Percentiles rank a stretch among this genome's conserved stretches.
phyloP scores from a whole-genome alignment of 1,140 invertebrate species.

The Oncopodura yosiiana region DNA sequence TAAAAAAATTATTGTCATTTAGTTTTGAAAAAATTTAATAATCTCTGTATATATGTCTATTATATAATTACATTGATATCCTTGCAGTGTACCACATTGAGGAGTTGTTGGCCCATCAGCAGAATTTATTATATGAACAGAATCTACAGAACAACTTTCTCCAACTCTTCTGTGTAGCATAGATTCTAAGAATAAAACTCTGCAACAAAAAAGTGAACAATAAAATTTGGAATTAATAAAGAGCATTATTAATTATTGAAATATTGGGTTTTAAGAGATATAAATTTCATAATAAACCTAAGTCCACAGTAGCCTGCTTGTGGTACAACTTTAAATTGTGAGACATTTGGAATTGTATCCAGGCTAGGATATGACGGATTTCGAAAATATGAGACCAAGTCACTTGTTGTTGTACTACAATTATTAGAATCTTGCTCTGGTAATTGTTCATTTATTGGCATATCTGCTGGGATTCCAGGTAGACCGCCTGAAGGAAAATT shows the following conservation, averaged over 20 bases:
- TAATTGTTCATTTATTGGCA: no score
- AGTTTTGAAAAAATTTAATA: background rate
- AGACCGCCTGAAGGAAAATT: no score
- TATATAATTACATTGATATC: slow-evolving; percentile 38
- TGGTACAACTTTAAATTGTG: slow-evolving; percentile 14
- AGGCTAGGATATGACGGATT: slow-evolving; percentile 25
- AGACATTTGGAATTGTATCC: slow-evolving; percentile 11
- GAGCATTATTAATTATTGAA: no score
- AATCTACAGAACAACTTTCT: slow-evolving; percentile 40
- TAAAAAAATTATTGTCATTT: background rate
- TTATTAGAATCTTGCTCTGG: no score
- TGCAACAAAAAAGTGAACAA: slow-evolving; percentile 1
- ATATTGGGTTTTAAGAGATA: background rate
- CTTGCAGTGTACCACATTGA: slow-evolving; percentile 39
- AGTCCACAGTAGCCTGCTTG: slow-evolving; percentile 18
- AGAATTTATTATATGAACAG: slow-evolving; percentile 40
- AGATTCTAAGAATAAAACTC: slow-evolving; percentile 37
- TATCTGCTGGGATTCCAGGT: background rate
- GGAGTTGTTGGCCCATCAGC: slow-evolving; percentile 39
- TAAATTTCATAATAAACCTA: slow-evolving; percentile 10
- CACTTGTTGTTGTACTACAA: background rate
- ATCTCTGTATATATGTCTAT: background rate
- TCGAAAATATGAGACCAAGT: slow-evolving; percentile 5
- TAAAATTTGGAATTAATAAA: background rate
- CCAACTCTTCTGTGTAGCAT: slow-evolving; percentile 37